Conservation (phyloP, 2,113 vertebrate genomes). For the Rafetus swinhoei region DNA sequence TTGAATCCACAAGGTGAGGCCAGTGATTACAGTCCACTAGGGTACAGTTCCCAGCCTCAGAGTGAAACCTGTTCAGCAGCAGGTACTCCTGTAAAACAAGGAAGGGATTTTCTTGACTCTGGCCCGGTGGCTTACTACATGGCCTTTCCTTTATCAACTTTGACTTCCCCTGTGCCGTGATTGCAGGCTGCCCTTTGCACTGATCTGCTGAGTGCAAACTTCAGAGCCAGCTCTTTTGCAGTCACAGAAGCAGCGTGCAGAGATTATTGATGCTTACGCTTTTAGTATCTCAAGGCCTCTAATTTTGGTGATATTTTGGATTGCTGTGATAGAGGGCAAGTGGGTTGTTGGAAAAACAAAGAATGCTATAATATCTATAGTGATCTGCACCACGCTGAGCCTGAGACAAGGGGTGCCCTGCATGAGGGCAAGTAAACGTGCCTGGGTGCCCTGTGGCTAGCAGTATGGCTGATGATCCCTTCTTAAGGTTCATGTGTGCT, state of each 20-base stretch:
- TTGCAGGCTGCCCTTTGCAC: rapidly evolving
- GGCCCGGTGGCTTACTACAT: conserved; percentile 33
- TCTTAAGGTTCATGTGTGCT: rapidly evolving
- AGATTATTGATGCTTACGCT: background rate
- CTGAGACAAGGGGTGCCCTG: background rate
- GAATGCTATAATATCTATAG: background rate
- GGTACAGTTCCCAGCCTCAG: conserved; percentile 3
- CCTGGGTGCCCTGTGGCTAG: background rate
- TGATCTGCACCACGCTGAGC: background rate
- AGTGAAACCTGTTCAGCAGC: conserved; percentile 15
- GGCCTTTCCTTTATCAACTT: conserved; percentile 59
- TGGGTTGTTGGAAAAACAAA: background rate
- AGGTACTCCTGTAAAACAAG: conserved; percentile 19
- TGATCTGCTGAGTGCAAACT: too few species aligned
- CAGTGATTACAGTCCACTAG: background rate
- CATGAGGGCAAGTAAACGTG: background rate
- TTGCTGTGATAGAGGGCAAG: background rate
- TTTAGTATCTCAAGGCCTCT: background rate
- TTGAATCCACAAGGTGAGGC: conserved; percentile 42
- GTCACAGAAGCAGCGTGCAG: background rate
- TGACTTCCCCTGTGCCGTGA: conserved; percentile 7
- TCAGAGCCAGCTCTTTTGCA: background rate
- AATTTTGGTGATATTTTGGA: rapidly evolving
- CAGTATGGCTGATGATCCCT: background rate
- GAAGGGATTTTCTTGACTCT: conserved; percentile 42